phyloP scores from a whole-genome alignment of 1,140 invertebrate genomes.

The Antheraea mylitta region DNA sequence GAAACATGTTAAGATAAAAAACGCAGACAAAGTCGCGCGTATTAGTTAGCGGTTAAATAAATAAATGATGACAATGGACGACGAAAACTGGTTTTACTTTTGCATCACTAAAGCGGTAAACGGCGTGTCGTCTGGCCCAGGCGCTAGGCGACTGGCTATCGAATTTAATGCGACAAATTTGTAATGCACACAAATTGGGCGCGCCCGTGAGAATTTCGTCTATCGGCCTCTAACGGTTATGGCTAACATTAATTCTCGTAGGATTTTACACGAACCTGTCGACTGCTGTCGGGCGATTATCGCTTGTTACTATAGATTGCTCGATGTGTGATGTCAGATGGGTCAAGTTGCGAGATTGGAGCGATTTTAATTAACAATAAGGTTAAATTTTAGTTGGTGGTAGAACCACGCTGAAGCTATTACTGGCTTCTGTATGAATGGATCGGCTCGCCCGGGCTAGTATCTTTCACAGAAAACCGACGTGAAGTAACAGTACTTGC shows the following conservation, averaged over 20 bases:
- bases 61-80: not conserved
- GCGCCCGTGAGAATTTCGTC: slow-evolving; percentile 54
- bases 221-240: slow-evolving; percentile 53
- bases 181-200: slow-evolving; percentile 45
- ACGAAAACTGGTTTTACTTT: not conserved
- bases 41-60: too few relatives aligned
- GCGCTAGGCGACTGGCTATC: slow-evolving; percentile 17
- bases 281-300: slow-evolving; percentile 43
- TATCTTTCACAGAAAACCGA: too few relatives aligned
- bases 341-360: slow-evolving; percentile 37
- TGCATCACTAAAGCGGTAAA: not conserved
- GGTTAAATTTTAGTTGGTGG: too few relatives aligned
- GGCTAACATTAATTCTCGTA: slow-evolving; percentile 52
- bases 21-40: too few relatives aligned
- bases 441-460: too few relatives aligned
- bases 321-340: slow-evolving; percentile 26
- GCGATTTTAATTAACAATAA: not conserved
- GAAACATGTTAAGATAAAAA: too few relatives aligned
- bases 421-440: too few relatives aligned
- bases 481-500: too few relatives aligned
- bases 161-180: slow-evolving; percentile 61
- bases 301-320: slow-evolving; percentile 56
- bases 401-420: too few relatives aligned
- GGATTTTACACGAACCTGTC: slow-evolving; percentile 53
- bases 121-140: not conserved